phyloP scores from a whole-genome alignment of 2,113 vertebrate species.

The Bolborhynchus lineola region DNA sequence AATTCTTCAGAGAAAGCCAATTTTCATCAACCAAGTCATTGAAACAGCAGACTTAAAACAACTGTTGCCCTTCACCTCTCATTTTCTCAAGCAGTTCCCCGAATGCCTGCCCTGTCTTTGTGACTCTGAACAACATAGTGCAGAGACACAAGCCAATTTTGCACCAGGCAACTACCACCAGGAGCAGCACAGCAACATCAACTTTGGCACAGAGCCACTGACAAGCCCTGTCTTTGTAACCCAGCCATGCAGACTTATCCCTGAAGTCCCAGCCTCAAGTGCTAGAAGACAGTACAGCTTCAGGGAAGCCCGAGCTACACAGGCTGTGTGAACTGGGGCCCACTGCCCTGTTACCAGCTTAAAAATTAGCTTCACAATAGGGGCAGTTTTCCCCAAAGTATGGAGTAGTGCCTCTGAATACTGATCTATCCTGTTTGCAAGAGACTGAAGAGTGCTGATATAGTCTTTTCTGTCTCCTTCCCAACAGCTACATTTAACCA shows the following conservation, averaged over 20 bases:
- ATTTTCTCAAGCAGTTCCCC: background rate
- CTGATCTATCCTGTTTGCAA: background rate
- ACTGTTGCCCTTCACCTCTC: background rate
- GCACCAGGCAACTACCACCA: background rate
- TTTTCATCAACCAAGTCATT: background rate
- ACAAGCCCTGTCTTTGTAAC: background rate
- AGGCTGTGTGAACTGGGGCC: background rate
- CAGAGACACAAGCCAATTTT: background rate
- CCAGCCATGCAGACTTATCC: background rate
- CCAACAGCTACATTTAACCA: background rate
- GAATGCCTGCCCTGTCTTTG: background rate
- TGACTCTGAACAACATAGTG: background rate
- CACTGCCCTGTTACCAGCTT: background rate
- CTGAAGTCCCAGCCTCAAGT: background rate
- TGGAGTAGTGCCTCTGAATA: background rate
- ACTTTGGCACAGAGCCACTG: background rate
- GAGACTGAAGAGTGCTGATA: background rate
- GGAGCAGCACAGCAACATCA: background rate
- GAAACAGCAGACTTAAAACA: background rate
- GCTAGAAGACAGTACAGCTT: background rate
- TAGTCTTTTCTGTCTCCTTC: background rate
- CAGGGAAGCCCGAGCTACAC: background rate
- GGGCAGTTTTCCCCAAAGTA: background rate
- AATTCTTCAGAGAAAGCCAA: background rate
- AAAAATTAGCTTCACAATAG: background rate